A percentile compares a stretch with the other conserved stretches of the same genome.
Conservation (phyloP, 2,113 vertebrate species). For the Heterotis niloticus region DNA sequence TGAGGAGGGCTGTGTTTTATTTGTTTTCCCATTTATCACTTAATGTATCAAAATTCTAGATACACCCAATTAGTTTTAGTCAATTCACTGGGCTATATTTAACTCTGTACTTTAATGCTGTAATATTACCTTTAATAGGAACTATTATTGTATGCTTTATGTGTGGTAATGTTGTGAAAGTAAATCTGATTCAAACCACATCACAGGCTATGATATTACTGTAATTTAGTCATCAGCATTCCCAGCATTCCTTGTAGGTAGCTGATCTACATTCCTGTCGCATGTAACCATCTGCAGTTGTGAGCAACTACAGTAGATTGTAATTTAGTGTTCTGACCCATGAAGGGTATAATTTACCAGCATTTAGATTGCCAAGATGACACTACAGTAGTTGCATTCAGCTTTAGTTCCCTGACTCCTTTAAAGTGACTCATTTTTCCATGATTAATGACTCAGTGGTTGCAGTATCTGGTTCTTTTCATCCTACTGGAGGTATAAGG, state of each 20-base stretch:
- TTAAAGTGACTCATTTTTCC: not conserved
- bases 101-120: not conserved
- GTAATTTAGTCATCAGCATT: not conserved
- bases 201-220: constrained; percentile 9
- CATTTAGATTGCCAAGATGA: not conserved
- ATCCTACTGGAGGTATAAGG: not conserved
- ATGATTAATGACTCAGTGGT: not conserved
- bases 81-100: not conserved
- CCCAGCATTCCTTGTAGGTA: not conserved
- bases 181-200: not conserved
- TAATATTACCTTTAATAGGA: not conserved
- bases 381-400: not conserved
- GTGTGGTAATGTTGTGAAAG: no score
- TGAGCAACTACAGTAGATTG: not conserved
- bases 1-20: not conserved
- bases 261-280: not conserved
- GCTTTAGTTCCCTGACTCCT: no score
- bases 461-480: not conserved
- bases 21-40: constrained; percentile 26
- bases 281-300: not conserved
- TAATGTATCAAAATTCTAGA: constrained; percentile 19
- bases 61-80: not conserved
- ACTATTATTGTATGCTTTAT: not conserved
- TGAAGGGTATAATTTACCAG: constrained; percentile 6
- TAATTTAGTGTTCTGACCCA: not conserved